These are phyloP conservation scores for Neomorphus geoffroyi DNA, from an alignment of 2,797 vertebrate species.

Conservation along the genomic window DNA sequence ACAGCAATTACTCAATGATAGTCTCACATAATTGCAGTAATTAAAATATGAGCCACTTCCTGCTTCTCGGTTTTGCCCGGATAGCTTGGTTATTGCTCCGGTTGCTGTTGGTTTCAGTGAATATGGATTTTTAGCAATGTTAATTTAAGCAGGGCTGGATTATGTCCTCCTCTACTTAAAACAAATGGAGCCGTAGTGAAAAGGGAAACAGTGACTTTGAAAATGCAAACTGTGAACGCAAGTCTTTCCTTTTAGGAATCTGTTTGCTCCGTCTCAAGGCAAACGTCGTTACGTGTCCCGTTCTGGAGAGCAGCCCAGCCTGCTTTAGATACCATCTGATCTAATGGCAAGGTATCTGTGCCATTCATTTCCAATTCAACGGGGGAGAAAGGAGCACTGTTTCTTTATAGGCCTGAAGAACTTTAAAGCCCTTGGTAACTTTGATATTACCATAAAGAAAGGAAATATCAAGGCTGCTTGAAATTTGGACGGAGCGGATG, in stretches of 20 bases:
- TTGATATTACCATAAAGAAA: conserved; percentile 7
- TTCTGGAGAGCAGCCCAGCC: not conserved
- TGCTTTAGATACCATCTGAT: conserved; percentile 35
- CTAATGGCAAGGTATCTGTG: not conserved
- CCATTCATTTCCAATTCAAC: conserved; percentile 12
- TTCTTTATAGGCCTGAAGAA: not conserved
- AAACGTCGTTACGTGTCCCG: not conserved
- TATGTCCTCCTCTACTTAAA: no score
- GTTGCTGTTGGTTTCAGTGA: no score
- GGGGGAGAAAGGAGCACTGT: not conserved
- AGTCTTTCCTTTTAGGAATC: not conserved
- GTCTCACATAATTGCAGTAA: no score
- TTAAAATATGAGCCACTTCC: no score
- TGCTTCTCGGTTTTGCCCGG: no score
- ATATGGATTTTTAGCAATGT: no score
- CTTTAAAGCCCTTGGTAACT: conserved; percentile 49
- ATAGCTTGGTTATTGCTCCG: no score
- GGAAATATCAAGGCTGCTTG: not conserved
- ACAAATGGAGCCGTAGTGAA: no score
- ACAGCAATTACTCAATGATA: no score
- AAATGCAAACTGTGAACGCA: no score
- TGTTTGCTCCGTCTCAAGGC: not conserved
- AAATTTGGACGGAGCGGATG: not conserved
- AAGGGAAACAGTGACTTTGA: no score
- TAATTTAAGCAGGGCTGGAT: no score